Evolutionary conservation across 1,140 invertebrate species (phyloP).

Genomic region (Melipona quadrifasciata): DNA sequence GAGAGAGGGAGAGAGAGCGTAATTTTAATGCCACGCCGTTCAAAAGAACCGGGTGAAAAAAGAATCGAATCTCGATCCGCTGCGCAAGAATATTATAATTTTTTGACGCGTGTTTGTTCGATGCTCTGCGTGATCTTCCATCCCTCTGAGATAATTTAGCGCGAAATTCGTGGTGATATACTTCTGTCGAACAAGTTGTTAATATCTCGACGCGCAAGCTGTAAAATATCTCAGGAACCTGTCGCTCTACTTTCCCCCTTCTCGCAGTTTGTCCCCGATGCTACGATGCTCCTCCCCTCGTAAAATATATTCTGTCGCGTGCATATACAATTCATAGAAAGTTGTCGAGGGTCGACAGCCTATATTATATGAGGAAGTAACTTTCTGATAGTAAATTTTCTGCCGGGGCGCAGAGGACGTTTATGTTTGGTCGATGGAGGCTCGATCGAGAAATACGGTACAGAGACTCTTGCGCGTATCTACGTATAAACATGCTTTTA

Average conservation of each 20-base stretch:
- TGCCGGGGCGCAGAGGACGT: not conserved
- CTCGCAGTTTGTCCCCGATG: not conserved
- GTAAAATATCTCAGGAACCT: not conserved
- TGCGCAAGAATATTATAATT: too few species aligned
- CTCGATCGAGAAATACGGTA: conserved; percentile 22
- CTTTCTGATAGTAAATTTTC: conserved; percentile 36
- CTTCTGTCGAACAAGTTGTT: too few species aligned
- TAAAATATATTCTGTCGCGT: conserved; percentile 27
- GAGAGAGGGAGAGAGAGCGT: not conserved
- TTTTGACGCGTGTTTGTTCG: too few species aligned
- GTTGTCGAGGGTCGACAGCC: conserved; percentile 5
- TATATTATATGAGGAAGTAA: conserved; percentile 33
- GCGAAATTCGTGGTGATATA: too few species aligned
- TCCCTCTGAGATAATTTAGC: too few species aligned
- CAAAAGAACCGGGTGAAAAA: not conserved
- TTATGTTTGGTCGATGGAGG: conserved; percentile 14
- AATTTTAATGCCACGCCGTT: not conserved
- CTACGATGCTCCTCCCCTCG: not conserved
- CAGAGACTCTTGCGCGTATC: conserved; percentile 5
- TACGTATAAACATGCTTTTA: not conserved
- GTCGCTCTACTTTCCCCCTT: not conserved
- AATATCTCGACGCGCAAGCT: not conserved
- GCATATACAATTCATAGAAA: conserved; percentile 29
- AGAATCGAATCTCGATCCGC: too few species aligned
- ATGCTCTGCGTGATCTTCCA: too few species aligned